These are phyloP conservation scores for Athene noctua DNA, from an alignment of 2,113 vertebrate genomes.

Conservation along the genomic window DNA sequence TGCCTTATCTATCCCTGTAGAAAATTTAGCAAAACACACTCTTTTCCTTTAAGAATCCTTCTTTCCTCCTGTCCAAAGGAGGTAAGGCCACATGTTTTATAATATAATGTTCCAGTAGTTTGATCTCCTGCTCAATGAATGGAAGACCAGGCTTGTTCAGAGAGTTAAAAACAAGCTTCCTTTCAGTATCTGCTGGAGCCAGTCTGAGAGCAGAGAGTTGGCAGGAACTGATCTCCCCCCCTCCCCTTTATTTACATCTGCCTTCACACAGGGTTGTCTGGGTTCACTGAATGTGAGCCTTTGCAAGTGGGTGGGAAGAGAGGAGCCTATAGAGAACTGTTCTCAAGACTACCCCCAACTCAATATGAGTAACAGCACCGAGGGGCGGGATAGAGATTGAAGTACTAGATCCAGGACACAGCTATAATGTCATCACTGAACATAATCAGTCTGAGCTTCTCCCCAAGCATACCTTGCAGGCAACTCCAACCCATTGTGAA, in stretches of 20 bases:
- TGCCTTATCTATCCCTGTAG: neutral
- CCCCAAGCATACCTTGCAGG: neutral
- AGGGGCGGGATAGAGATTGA: rapidly evolving
- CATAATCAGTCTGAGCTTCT: neutral
- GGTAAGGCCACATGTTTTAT: neutral
- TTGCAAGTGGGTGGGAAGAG: neutral
- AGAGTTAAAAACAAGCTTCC: neutral
- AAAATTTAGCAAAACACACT: neutral
- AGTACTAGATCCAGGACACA: neutral
- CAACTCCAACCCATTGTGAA: neutral
- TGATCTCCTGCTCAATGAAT: neutral
- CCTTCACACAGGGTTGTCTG: neutral
- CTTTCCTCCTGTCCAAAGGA: neutral
- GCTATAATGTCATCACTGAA: neutral
- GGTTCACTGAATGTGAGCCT: neutral
- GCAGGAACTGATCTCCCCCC: neutral
- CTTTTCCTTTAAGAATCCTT: neutral
- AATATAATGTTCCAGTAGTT: neutral
- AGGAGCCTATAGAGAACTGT: neutral
- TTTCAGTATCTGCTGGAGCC: neutral
- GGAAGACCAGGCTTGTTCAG: neutral
- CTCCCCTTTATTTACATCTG: neutral
- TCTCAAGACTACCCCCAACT: neutral
- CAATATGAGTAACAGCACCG: neutral
- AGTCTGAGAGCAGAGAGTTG: neutral